These are phyloP conservation scores for Aleadryas rufinucha DNA, from an alignment of 2,113 vertebrate species.

Conservation along the genomic window DNA sequence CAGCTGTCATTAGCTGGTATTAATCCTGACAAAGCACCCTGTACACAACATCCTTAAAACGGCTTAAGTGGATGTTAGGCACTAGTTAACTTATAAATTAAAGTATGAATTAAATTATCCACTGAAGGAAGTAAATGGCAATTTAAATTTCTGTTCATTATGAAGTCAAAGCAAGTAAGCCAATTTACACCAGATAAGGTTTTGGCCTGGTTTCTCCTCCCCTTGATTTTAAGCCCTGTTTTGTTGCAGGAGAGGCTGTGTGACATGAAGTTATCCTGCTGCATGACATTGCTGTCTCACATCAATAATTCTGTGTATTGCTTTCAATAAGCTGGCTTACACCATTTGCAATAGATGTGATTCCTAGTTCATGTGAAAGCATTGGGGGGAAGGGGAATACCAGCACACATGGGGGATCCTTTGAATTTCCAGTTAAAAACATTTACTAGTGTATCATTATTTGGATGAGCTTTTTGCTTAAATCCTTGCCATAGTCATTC, in stretches of 20 bases:
- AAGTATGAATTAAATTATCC: conserved; percentile 21
- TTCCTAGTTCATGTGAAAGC: neutral
- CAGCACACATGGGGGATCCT: neutral
- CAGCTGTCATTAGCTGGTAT: neutral
- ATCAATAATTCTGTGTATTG: neutral
- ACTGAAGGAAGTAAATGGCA: neutral
- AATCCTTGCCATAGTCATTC: neutral
- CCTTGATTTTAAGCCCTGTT: neutral
- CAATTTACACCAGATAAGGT: neutral
- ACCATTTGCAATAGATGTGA: neutral
- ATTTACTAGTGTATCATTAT: neutral
- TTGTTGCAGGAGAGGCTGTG: neutral
- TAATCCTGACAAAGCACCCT: neutral
- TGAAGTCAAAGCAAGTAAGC: neutral
- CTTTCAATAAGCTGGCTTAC: neutral
- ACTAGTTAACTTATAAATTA: conserved; percentile 34
- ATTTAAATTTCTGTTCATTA: conserved; percentile 16
- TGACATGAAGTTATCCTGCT: neutral
- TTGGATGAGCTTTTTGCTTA: neutral
- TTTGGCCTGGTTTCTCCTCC: neutral
- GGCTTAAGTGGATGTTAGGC: neutral
- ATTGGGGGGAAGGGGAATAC: neutral
- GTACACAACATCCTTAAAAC: neutral
- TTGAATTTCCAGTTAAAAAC: conserved; percentile 2
- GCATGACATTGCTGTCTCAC: neutral